These are phyloP conservation scores for Ormyrus pomaceus DNA, from an alignment of 2,888 invertebrate species.

Conservation along the genomic window DNA sequence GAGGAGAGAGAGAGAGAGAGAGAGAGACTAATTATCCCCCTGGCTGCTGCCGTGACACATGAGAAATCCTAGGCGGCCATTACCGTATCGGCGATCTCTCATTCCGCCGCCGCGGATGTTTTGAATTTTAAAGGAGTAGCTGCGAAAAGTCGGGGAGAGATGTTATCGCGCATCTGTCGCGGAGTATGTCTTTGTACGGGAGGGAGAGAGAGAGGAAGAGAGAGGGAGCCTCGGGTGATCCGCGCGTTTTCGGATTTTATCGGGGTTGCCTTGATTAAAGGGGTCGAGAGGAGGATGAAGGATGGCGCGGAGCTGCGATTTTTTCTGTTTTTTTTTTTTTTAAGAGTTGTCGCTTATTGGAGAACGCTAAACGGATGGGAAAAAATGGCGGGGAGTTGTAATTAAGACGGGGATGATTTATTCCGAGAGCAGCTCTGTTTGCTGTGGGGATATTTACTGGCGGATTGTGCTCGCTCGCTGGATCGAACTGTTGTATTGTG, in stretches of 20 bases:
- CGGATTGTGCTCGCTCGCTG: no score
- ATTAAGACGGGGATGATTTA: no score
- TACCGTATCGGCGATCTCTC: conserved; percentile 61
- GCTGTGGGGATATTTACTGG: no score
- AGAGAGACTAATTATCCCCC: conserved; percentile 51
- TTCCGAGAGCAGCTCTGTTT: no score
- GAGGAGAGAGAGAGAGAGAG: not conserved
- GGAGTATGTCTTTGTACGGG: not conserved
- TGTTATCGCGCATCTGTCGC: no score
- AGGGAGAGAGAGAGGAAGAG: conserved; percentile 9
- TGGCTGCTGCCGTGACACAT: conserved; percentile 58
- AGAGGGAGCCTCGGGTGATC: not conserved
- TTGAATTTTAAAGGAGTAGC: conserved; percentile 50
- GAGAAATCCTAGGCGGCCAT: conserved; percentile 62
- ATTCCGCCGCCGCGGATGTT: conserved; percentile 54
- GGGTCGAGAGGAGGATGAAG: not conserved
- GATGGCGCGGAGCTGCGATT: not conserved
- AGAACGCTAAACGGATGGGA: no score
- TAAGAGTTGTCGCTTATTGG: not conserved
- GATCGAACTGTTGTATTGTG: no score
- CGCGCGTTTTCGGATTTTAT: conserved; percentile 10
- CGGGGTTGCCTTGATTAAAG: conserved; percentile 2
- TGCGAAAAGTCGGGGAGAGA: conserved; percentile 41
- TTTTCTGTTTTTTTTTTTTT: no score
- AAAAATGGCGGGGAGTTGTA: no score